phyloP scores from a whole-genome alignment of 2,797 vertebrate species.

The Ptychobarbus kaznakovi region DNA sequence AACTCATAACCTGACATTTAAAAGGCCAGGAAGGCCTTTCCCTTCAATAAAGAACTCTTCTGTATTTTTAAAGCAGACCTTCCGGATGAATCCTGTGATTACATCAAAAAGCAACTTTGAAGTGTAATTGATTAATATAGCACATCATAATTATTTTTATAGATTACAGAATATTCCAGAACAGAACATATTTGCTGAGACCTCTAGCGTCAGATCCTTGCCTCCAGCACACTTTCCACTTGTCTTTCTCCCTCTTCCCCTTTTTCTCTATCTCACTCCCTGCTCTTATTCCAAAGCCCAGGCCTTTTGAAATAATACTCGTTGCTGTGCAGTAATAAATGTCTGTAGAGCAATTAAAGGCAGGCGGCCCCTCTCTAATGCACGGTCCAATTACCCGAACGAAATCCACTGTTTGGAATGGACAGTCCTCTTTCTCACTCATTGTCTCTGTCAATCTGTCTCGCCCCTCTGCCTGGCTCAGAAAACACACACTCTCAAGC shows the following conservation, averaged over 20 bases:
- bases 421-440: slow-evolving; percentile 32
- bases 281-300: slow-evolving; percentile 21
- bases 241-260: slow-evolving; percentile 19
- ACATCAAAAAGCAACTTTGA: not conserved
- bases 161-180: not conserved
- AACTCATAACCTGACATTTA: not conserved
- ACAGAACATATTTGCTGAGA: not conserved
- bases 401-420: slow-evolving; percentile 65
- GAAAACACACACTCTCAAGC: slow-evolving; percentile 39
- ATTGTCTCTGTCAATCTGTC: slow-evolving; percentile 26
- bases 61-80: not conserved
- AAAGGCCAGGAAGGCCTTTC: not conserved
- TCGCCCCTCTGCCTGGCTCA: slow-evolving; percentile 32
- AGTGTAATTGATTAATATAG: not conserved
- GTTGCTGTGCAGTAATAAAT: slow-evolving; percentile 51
- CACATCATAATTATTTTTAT: not conserved
- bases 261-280: not conserved
- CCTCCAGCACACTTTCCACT: slow-evolving; percentile 41
- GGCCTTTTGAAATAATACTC: slow-evolving; percentile 45
- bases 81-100: not conserved
- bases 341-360: slow-evolving; percentile 59
- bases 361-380: slow-evolving; percentile 49
- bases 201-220: slow-evolving; percentile 12
- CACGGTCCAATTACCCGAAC: slow-evolving; percentile 68
- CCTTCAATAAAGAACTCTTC: not conserved